A percentile compares a stretch with the other conserved stretches of the same genome.
Conservation (phyloP, 1,140 invertebrate species). For the Drosophila busckii region DNA sequence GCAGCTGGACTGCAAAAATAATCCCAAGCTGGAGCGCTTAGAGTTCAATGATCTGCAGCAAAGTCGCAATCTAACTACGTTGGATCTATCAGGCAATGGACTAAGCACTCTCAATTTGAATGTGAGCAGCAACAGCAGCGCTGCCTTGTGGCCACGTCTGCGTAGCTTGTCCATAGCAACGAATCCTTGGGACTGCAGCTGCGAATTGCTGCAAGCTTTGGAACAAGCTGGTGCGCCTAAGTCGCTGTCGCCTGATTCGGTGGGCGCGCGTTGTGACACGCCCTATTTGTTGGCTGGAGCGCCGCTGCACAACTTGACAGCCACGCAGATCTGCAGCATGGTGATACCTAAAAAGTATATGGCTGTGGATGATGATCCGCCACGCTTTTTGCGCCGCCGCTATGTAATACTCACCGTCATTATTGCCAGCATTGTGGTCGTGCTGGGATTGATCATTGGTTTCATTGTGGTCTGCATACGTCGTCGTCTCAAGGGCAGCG, state of each 20-base stretch:
- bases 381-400: slow-evolving; percentile 65
- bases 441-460: slow-evolving; percentile 67
- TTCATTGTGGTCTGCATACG: slow-evolving; percentile 66
- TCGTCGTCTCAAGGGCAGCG: slow-evolving; percentile 63
- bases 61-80: slow-evolving; percentile 49
- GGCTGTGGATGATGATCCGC: slow-evolving; percentile 62
- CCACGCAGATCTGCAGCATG: slow-evolving; percentile 54
- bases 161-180: slow-evolving; percentile 80
- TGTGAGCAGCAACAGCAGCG: neutral
- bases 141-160: slow-evolving; percentile 59
- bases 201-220: slow-evolving; percentile 66
- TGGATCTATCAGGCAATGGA: slow-evolving; percentile 79
- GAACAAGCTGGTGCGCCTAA: slow-evolving; percentile 35
- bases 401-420: slow-evolving; percentile 69
- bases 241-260: slow-evolving; percentile 14
- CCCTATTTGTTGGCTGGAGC: slow-evolving; percentile 61
- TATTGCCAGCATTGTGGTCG: slow-evolving; percentile 62
- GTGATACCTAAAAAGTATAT: slow-evolving; percentile 66
- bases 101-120: slow-evolving; percentile 78
- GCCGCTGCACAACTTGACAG: slow-evolving; percentile 53
- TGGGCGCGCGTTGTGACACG: slow-evolving; percentile 56
- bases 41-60: slow-evolving; percentile 42
- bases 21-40: slow-evolving; percentile 54
- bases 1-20: slow-evolving; percentile 53
- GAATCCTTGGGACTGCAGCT: slow-evolving; percentile 83